phyloP scores from a whole-genome alignment of 2,888 invertebrate genomes.

The Chromoteleia sp. region DNA sequence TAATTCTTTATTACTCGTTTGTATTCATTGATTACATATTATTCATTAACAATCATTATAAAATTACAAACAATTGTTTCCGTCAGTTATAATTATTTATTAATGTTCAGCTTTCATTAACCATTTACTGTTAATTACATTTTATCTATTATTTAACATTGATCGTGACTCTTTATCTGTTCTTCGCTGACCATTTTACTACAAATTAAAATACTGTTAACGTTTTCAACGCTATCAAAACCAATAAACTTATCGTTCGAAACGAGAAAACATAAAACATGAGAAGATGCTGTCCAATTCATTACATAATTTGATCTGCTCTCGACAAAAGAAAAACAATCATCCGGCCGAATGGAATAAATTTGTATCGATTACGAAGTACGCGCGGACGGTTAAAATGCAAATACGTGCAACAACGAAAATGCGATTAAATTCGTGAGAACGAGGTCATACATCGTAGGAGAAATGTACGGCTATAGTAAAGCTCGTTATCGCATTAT shows the following conservation, averaged over 20 bases:
- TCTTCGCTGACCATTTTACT: too few species aligned
- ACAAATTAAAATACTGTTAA: too few species aligned
- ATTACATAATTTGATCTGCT: constrained; percentile 15
- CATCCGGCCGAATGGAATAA: constrained; percentile 8
- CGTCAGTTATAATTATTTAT: too few species aligned
- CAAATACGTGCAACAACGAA: constrained; percentile 73
- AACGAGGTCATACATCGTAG: constrained; percentile 68
- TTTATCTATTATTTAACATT: too few species aligned
- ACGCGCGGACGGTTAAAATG: constrained; percentile 51
- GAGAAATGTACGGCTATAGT: constrained; percentile 68
- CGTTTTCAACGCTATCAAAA: too few species aligned
- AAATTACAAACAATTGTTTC: too few species aligned
- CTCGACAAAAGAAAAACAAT: constrained; percentile 19
- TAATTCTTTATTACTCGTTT: too few species aligned
- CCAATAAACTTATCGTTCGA: not conserved
- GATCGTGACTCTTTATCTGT: too few species aligned
- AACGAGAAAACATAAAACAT: not conserved
- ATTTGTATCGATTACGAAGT: constrained; percentile 55
- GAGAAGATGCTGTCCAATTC: not conserved
- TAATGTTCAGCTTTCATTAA: too few species aligned
- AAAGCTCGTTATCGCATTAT: constrained; percentile 80
- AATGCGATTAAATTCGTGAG: constrained; percentile 71
- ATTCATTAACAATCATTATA: too few species aligned
- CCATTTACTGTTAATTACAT: too few species aligned
- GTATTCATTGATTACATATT: too few species aligned